Conservation (phyloP, 2,113 vertebrate genomes). For the Delphinus delphis region DNA sequence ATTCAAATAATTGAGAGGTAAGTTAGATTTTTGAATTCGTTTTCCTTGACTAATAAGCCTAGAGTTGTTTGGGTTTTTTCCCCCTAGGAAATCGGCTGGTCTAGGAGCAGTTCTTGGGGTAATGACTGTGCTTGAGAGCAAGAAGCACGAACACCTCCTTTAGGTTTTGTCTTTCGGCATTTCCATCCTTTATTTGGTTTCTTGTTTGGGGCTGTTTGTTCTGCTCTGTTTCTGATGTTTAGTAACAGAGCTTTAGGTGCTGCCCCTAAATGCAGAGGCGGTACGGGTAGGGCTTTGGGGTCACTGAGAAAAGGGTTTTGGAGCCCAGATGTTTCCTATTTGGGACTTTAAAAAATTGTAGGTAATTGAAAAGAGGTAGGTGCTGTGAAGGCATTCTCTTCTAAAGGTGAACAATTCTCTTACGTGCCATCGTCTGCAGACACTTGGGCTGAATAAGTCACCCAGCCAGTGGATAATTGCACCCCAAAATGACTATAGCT, state of each 20-base stretch:
- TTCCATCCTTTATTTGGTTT: not conserved
- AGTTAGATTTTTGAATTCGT: not conserved
- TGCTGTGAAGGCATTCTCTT: too few relatives aligned
- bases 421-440: not conserved
- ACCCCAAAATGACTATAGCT: not conserved
- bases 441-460: too few relatives aligned
- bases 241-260: not conserved
- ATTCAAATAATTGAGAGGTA: not conserved
- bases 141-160: rapidly evolving
- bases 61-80: too few relatives aligned
- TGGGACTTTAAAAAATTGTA: not conserved
- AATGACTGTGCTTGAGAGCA: not conserved
- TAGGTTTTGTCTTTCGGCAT: rapidly evolving
- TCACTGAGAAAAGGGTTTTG: not conserved
- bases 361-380: not conserved
- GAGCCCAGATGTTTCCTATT: not conserved
- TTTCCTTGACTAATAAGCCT: not conserved
- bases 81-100: not conserved
- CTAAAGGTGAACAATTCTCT: not conserved
- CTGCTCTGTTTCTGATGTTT: not conserved
- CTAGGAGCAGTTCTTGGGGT: not conserved
- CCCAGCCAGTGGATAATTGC: not conserved
- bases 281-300: rapidly evolving
- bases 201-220: not conserved
- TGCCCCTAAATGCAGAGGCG: not conserved